Base-by-base conservation (phyloP, 2,888 invertebrate species). In the Clitarchus hookeri region DNA sequence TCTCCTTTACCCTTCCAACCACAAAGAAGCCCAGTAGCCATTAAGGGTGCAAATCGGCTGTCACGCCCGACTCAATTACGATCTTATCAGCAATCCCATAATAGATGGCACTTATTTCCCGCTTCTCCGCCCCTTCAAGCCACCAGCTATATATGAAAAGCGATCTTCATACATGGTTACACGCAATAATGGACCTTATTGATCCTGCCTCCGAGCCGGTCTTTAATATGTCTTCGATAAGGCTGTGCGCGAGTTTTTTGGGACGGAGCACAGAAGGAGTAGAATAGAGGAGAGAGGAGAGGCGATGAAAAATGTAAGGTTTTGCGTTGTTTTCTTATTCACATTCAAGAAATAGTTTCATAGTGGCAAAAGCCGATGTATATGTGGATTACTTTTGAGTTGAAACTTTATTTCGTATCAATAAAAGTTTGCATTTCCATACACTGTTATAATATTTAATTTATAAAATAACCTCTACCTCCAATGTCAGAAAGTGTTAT, bases 31-130 rank as follows among this genome's bases (percentile, higher is more conserved):
- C 84, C 84, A 86, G 78, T 85, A 48, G 87, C 85, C 87, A 87
- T 87, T 87, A 87, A 87, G 87, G 87, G 87, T 87, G 87, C 87
- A 87, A 87, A 87, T 87, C 87, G 87, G 84, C 87, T 87, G 87
- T 87, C 87, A 87, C 84, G 87, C 87, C 87, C 65, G 87, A 87
- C 87, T 87, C 87, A 87, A 87, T 87, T 87, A 87, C 87, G 85
- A 87, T 87, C 87, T 85, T 87, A 87, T 87, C 87, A 85, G 84
- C 87, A 87, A 87, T 87, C 87, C 87, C 85, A 86, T 87, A 87
- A 87, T 87, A 87, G 87, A 87, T 87, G 87, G 84, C 87, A 86
- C 87, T 87, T 87, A 85, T 85, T 85, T 87, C 85, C 87, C 87
- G 77, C 84, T 83, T 83, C 65, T 27, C 85, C 65, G 82, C 53